phyloP scores from a whole-genome alignment of 1,140 invertebrate species.

The Neuroterus valhalla region DNA sequence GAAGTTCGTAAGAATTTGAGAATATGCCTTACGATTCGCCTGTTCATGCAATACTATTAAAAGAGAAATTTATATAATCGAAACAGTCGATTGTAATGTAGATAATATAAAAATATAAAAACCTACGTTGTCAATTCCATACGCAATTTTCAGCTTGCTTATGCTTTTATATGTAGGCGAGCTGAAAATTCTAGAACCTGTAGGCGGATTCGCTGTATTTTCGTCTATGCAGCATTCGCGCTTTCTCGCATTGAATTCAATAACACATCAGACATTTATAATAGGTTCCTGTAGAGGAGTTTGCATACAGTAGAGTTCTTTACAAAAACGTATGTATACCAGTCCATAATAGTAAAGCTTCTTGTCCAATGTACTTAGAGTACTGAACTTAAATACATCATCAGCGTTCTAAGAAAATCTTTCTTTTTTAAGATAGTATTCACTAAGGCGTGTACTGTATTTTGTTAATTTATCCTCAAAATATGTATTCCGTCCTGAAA shows the following conservation, averaged over 20 bases:
- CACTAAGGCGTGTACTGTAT: background rate
- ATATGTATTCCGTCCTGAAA: conserved; percentile 25
- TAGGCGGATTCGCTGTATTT: background rate
- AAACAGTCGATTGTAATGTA: background rate
- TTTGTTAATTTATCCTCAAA: conserved; percentile 23
- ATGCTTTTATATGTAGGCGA: conserved; percentile 5
- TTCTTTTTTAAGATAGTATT: conserved; percentile 16
- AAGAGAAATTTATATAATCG: no score
- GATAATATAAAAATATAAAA: background rate
- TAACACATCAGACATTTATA: background rate
- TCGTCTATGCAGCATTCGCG: background rate
- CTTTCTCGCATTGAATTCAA: background rate
- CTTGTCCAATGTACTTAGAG: conserved; percentile 3
- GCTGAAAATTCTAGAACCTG: background rate
- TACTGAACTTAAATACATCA: background rate
- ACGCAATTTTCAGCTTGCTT: background rate
- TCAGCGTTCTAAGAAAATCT: conserved; percentile 11
- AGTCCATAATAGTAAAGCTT: background rate
- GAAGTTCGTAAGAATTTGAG: background rate
- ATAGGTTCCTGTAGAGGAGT: background rate
- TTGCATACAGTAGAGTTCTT: no score
- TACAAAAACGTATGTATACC: background rate
- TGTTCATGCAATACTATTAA: no score
- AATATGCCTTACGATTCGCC: no score
- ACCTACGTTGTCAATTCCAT: background rate